phyloP scores from a whole-genome alignment of 2,113 vertebrate species.

The Mobula birostris region DNA sequence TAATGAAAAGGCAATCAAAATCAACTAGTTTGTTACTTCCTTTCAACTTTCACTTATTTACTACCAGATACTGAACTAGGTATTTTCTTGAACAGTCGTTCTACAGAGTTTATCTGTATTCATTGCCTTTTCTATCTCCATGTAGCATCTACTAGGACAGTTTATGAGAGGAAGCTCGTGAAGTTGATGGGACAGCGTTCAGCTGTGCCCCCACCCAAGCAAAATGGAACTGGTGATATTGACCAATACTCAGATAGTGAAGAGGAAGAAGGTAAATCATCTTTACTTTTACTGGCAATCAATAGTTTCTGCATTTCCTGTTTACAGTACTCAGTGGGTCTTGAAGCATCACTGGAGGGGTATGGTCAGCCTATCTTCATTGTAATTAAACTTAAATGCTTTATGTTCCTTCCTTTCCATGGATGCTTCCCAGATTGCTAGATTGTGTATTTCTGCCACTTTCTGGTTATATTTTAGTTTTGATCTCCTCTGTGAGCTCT shows the following conservation, averaged over 20 bases:
- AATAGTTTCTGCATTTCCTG: too few species aligned
- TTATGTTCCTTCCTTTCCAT: not conserved
- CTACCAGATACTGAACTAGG: not conserved
- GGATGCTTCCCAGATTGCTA: too few species aligned
- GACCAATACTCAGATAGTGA: slow-evolving; percentile 53
- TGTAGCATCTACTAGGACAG: slow-evolving; percentile 65
- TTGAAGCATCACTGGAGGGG: too few species aligned
- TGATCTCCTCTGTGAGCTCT: not conserved
- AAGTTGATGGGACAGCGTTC: slow-evolving; percentile 50
- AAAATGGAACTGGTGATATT: slow-evolving; percentile 44
- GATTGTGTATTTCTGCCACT: not conserved
- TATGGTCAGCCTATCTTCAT: too few species aligned
- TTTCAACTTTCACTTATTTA: not conserved
- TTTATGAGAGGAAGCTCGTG: slow-evolving; percentile 68
- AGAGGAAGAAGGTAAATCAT: slow-evolving; percentile 44
- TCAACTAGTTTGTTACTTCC: not conserved
- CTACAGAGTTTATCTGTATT: not conserved
- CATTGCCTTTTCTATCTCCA: slow-evolving; percentile 37
- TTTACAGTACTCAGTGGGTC: too few species aligned
- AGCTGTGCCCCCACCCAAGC: slow-evolving; percentile 7
- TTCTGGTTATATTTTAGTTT: not conserved
- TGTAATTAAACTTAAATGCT: not conserved
- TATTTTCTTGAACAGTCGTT: not conserved
- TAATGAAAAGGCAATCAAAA: not conserved
- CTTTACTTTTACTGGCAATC: not conserved